Evolutionary conservation across 2,113 vertebrate species (phyloP).

Genomic region (Mola mola): DNA sequence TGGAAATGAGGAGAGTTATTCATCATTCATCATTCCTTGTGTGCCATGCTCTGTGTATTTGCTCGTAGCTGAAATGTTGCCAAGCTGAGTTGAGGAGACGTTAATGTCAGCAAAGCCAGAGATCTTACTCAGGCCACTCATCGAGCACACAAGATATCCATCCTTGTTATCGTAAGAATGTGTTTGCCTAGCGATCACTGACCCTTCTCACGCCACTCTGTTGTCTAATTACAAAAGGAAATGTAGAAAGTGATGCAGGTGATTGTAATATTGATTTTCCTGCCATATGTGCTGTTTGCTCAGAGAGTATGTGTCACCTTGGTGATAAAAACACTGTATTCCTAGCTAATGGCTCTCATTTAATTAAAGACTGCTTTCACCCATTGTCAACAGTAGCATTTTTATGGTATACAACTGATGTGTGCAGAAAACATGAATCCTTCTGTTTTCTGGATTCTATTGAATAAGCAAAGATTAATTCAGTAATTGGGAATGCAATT

Average conservation of each 20-base stretch:
- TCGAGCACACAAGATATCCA: conserved; percentile 45
- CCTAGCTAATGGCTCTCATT: conserved; percentile 12
- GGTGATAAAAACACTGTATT: conserved; percentile 34
- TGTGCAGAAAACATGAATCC: conserved; percentile 17
- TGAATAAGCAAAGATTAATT: conserved; percentile 44
- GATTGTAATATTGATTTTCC: conserved; percentile 37
- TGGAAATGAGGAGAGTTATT: conserved; percentile 1
- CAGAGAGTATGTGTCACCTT: conserved; percentile 19
- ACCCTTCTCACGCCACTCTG: background rate
- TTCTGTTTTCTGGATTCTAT: conserved; percentile 21
- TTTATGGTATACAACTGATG: conserved; percentile 21
- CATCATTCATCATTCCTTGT: background rate
- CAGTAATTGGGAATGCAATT: conserved; percentile 37
- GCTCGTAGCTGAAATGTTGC: background rate
- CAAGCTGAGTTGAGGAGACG: background rate
- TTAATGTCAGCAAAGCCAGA: conserved; percentile 12
- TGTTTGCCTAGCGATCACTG: conserved; percentile 45
- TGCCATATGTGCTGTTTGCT: conserved; percentile 33
- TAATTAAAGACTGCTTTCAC: conserved; percentile 36
- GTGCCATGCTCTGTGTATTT: conserved; percentile 1
- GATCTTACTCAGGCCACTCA: background rate
- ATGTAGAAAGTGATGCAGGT: conserved; percentile 15
- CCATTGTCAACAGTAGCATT: conserved; percentile 37
- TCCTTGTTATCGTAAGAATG: conserved; percentile 35
- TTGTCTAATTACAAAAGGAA: conserved; percentile 25